Evolutionary conservation across 2,113 vertebrate species (phyloP), one percentile per base, ranked within the genome.

Genomic region (Archilochus colubris): DNA sequence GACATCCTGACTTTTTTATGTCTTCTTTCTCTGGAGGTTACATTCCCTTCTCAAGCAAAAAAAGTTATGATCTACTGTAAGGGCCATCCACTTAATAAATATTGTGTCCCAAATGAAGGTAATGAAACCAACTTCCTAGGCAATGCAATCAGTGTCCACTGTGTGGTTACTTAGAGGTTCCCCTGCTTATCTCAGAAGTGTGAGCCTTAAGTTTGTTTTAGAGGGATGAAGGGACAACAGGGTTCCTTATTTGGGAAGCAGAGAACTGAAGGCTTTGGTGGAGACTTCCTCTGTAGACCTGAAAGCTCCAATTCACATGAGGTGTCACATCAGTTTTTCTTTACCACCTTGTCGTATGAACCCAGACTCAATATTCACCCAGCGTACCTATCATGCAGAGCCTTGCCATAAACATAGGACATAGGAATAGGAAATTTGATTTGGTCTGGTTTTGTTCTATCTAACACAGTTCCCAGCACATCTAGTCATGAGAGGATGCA

Each of bases 341-440:
- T 85, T 25, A 4, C 3, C 25, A 43, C 46, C 4, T 1, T 62
- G 33, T 48, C 17, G 2, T 50, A 14, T 54, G 4, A 9, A 18
- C 7, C 13, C 15, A 44, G 43, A 40, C 9, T 50, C 50, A 62
- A 15, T 72, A 58, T 23, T 58, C 79, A 36, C 14, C 15, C 50
- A 1, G 0, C 20, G 10, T 23, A 33, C 3, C 0, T 38, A 12
- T 31, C 20, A 13, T 22, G 6, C 4, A 73, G 27, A 84, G 63
- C 25, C 5, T 68, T 76, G 33, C 31, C 25, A 55, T 7, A 20
- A 28, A 16, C 10, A 55, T 33, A 62, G 28, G 28, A 23, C 10
- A 36, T 46, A 73, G 73, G 36, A 15, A 38, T 0, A 17, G 12
- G 8, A 51, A 7, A 13, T 59, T 80, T 67, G 44, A 10, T 53